Conservation (phyloP, 2,113 vertebrate genomes). For the Hymenochirus boettgeri region DNA sequence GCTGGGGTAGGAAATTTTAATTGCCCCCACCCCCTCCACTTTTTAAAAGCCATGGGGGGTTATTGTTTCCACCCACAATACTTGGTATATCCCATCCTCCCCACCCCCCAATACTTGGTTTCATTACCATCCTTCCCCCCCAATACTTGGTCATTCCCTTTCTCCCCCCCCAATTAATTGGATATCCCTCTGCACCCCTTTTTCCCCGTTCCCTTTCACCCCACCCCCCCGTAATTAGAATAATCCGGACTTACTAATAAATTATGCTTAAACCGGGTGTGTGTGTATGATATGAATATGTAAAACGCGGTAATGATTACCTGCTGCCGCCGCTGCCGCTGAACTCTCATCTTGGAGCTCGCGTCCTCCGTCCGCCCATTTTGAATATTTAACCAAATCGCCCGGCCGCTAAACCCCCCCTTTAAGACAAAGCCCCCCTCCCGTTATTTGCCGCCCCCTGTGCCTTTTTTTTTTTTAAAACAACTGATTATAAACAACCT, state of each 20-base stretch:
- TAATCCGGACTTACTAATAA: slow-evolving; percentile 56
- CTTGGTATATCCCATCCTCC: background rate
- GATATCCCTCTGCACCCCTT: no score
- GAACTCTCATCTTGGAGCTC: slow-evolving; percentile 98
- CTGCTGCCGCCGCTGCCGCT: slow-evolving; percentile 71
- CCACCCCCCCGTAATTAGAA: slow-evolving; percentile 62
- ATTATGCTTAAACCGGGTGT: slow-evolving; percentile 56
- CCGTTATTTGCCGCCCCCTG: slow-evolving; percentile 10
- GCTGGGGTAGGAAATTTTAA: background rate
- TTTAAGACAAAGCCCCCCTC: slow-evolving; percentile 31
- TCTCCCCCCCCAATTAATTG: no score
- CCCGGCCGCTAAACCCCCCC: slow-evolving; percentile 58
- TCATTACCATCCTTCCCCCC: slow-evolving; percentile 40
- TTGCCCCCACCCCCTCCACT: no score
- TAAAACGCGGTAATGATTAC: slow-evolving; percentile 98
- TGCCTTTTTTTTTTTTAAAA: slow-evolving; percentile 3
- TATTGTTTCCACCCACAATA: background rate
- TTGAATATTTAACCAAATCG: slow-evolving; percentile 98
- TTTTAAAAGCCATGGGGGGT: no score
- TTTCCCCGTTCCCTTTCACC: slow-evolving; percentile 51
- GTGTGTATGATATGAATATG: slow-evolving; percentile 98
- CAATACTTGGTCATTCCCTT: slow-evolving; percentile 37
- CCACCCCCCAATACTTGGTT: background rate
- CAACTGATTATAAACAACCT: slow-evolving; percentile 17
- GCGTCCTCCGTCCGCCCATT: slow-evolving; percentile 99